Evolutionary conservation across 1,140 invertebrate species (phyloP), one percentile per base, ranked within the genome.

Genomic region (Drosophila auraria): DNA sequence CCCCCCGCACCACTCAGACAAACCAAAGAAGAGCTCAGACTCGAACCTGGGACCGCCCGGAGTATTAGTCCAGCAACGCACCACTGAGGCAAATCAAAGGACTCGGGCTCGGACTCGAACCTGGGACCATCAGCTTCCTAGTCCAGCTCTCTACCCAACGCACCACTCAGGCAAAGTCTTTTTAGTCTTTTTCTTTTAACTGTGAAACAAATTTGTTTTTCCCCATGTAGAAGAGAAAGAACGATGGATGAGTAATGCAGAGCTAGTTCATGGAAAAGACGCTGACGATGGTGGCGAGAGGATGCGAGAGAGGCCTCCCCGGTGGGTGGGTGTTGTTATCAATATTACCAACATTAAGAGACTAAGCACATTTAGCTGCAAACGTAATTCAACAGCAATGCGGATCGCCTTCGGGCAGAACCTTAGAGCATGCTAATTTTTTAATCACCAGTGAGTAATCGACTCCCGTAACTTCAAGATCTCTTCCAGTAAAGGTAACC

Each of bases 351-450:
- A 66, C n/a, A 44, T 27, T 20, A 45, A 25, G n/a, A 20, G 5
- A 47, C 38, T 7, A 56, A 30, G 5, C 12, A 7, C 30, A 25
- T 47, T 30, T 27, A 27, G 30, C n/a, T 27, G 23, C 1, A n/a
- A 66, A 33, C 64, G 64, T 68, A 64, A 68, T 71, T 45, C 66
- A 59, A 27, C 17, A 44, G 62, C 65, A 59, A 73, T 73, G 70
- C 70, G 54, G 44, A 71, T 56, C 14, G 69, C 69, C 69, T 72
- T 70, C 69, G 59, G 64, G 40, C 58, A 64, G 44, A 68, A 68
- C 64, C 64, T 68, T 68, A 68, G 14, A 44, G 5, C 42, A 68
- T 68, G 64, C 64, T 64, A 68, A 68, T 66, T 14, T 15, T 40
- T n/a, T n/a, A 8, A 17, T 27, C 23, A 27, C 59, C 59, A 42